Percentiles rank a stretch among this genome's conserved stretches.
Evolutionary conservation across 2,888 invertebrate genomes (phyloP).

Genomic region (Brachypterus glaber): DNA sequence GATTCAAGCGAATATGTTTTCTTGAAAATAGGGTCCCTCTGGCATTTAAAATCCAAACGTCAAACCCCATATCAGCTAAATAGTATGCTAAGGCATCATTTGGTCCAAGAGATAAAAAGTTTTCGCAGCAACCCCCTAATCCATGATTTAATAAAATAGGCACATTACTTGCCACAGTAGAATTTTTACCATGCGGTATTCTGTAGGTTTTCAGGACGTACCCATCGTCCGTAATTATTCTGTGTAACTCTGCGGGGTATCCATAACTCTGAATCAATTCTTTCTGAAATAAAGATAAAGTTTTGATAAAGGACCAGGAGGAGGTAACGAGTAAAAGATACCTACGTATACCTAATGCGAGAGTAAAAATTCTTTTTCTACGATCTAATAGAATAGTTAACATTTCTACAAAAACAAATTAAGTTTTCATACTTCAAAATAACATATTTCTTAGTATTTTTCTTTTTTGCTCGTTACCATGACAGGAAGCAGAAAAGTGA

Average conservation of each 20-base stretch:
- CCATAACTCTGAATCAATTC: conserved; percentile 9
- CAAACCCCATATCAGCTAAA: conserved; percentile 14
- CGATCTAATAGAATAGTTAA: too few relatives aligned
- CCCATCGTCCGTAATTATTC: conserved; percentile 11
- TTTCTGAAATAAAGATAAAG: conserved; percentile 8
- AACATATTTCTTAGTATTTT: too few relatives aligned
- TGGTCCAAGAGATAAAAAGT: conserved; percentile 10
- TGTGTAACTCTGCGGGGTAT: conserved; percentile 13
- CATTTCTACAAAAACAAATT: too few relatives aligned
- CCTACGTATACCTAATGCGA: too few relatives aligned
- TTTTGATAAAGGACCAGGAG: too few relatives aligned
- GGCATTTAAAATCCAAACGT: conserved; percentile 16
- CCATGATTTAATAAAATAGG: conserved; percentile 11
- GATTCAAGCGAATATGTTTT: conserved; percentile 12
- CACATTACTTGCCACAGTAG: background rate
- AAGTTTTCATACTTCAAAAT: too few relatives aligned
- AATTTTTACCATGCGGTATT: conserved; percentile 13
- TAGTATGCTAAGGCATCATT: conserved; percentile 12
- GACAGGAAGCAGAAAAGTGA: too few relatives aligned
- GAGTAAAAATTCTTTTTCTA: too few relatives aligned
- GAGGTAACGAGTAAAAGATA: too few relatives aligned
- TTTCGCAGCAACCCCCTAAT: conserved; percentile 11
- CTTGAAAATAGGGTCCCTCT: conserved; percentile 13
- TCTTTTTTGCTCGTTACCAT: too few relatives aligned
- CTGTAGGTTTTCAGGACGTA: conserved; percentile 11